These are phyloP conservation scores for Scopus umbretta DNA, from an alignment of 2,113 vertebrate species.

Conservation along the genomic window DNA sequence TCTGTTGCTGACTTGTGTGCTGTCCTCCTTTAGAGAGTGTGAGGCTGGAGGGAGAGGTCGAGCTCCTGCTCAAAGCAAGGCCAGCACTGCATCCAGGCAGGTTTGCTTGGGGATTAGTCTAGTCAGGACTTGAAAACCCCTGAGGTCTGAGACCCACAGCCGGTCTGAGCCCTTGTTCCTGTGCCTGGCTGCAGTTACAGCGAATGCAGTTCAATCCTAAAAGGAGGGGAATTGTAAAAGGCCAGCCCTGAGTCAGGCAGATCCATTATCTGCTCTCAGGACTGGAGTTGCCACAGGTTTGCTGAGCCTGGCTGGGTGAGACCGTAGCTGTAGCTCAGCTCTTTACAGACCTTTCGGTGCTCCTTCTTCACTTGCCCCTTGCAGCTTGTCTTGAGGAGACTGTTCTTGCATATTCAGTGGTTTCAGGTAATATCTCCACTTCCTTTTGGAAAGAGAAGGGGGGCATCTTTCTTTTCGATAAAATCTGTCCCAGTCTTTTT, in stretches of 20 bases:
- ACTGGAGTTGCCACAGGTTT: not conserved
- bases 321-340: not conserved
- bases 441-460: not conserved
- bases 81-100: fast-evolving
- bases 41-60: not conserved
- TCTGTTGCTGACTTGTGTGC: not conserved
- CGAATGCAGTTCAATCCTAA: not conserved
- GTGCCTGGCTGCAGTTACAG: not conserved
- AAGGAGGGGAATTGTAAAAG: not conserved
- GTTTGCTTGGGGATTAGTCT: not conserved
- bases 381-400: not conserved
- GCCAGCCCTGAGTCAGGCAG: not conserved
- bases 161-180: not conserved
- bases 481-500: not conserved
- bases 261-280: not conserved
- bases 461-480: not conserved
- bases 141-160: not conserved
- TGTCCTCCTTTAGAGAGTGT: not conserved
- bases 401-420: not conserved
- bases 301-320: not conserved
- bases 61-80: not conserved
- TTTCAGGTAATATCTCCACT: not conserved
- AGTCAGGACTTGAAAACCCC: not conserved
- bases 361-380: not conserved
- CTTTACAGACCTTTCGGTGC: not conserved